phyloP scores from a whole-genome alignment of 2,797 vertebrate genomes.

The Carapus acus region DNA sequence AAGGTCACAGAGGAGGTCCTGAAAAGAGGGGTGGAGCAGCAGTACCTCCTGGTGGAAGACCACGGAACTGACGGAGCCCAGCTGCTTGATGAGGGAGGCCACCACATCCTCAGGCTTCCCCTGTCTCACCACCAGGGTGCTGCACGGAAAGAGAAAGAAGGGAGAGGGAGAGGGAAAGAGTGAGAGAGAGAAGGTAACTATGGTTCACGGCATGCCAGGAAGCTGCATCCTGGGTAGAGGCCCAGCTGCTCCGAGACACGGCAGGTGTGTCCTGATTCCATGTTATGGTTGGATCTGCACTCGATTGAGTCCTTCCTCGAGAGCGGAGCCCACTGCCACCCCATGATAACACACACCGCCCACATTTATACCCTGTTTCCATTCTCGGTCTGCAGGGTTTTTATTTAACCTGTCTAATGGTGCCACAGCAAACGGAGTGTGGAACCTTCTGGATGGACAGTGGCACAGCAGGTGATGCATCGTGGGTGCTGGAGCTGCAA shows the following conservation, averaged over 20 bases:
- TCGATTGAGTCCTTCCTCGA: constrained; percentile 21
- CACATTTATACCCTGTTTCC: too few relatives aligned
- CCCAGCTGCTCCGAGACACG: constrained; percentile 6
- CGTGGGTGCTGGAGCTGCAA: too few relatives aligned
- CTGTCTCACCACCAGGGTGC: constrained; percentile 75
- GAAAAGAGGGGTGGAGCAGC: neutral
- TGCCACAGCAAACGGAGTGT: too few relatives aligned
- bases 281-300: constrained; percentile 10
- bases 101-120: constrained; percentile 79
- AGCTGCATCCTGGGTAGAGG: constrained; percentile 62
- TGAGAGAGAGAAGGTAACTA: neutral
- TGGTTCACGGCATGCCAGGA: constrained; percentile 28
- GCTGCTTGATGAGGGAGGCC: constrained; percentile 70
- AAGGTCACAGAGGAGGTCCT: neutral
- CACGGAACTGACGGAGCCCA: constrained; percentile 73
- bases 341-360: neutral
- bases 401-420: too few relatives aligned
- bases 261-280: constrained; percentile 57
- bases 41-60: constrained; percentile 79
- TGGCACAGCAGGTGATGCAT: too few relatives aligned
- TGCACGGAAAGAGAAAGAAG: constrained; percentile 43
- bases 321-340: constrained; percentile 2
- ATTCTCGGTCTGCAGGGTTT: too few relatives aligned
- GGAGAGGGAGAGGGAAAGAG: too few relatives aligned
- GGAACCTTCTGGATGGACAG: too few relatives aligned